phyloP scores from a whole-genome alignment of 2,888 invertebrate genomes.

The Deilephila porcellus region DNA sequence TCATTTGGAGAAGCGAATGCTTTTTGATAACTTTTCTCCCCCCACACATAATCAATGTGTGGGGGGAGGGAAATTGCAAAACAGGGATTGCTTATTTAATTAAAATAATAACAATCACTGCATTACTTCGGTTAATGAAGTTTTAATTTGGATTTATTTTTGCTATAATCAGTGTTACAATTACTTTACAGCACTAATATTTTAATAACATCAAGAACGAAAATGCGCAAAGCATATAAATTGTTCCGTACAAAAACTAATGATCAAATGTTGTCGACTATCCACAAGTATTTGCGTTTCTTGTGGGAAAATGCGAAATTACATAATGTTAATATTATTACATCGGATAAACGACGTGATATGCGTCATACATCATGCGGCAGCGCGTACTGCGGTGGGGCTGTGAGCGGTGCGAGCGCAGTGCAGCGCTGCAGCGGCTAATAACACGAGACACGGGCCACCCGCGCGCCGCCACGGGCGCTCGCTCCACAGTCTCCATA shows the following conservation, averaged over 20 bases:
- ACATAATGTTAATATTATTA: constrained; percentile 20
- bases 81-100: too few relatives aligned
- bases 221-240: not conserved
- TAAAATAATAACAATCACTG: too few relatives aligned
- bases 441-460: not conserved
- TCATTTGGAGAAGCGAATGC: too few relatives aligned
- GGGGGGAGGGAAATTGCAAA: too few relatives aligned
- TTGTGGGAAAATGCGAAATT: constrained; percentile 24
- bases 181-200: not conserved
- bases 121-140: too few relatives aligned
- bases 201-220: not conserved
- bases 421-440: not conserved
- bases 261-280: not conserved
- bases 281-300: not conserved
- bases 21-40: too few relatives aligned
- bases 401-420: not conserved
- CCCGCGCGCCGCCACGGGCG: constrained; percentile 23
- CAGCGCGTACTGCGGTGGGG: not conserved
- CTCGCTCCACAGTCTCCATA: constrained; percentile 7
- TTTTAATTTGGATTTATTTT: too few relatives aligned
- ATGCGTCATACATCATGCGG: not conserved
- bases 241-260: not conserved
- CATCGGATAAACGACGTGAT: constrained; percentile 24
- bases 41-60: too few relatives aligned
- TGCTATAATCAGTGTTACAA: not conserved